Evolutionary conservation across 2,797 vertebrate species (phyloP), one percentile per base, ranked within the genome.

Genomic region (Remorina albescens): DNA sequence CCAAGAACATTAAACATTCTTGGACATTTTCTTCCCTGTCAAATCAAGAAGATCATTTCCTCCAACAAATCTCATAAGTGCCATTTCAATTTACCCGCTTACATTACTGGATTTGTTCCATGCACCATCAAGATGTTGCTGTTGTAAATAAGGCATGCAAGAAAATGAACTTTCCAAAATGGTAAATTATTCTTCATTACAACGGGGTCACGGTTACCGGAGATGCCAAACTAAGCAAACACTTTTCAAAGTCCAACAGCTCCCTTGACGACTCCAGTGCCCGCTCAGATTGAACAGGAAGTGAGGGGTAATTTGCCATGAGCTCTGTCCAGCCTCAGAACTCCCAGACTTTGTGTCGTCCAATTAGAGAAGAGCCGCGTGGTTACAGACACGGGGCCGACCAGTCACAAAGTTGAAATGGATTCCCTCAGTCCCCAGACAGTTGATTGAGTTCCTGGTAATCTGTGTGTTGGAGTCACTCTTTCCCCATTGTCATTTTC

Each of bases 261-360:
- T 94, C 91, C 90, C 90, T 80, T 79, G 88, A 91, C 88, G 66
- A 77, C 86, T 86, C 65, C 36, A 84, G 87, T 86, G 89, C 85
- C 80, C 58, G 49, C 83, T 90, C 81, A 80, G 85, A 91, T 91
- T 87, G 87, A 91, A 82, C 92, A 93, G 93, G 91, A 93, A 93
- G 91, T 87, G 76, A 87, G 88, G 4, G 75, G 90, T 94, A 92
- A 93, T 93, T 94, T 91, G 89, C 92, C 84, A 73, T 90, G 91
- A 90, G 91, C 82, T 92, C 91, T 92, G 92, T 90, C 89, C 88
- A 90, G 87, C 89, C 85, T 93, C 92, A 92, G 80, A 86, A 81
- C 84, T 87, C 85, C 85, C 89, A 93, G 92, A 94, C 91, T 71
- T 81, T 83, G 81, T 86, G 87, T 89, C 84, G 87, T 94, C 87